These are phyloP conservation scores for Numenius phaeopus DNA, from an alignment of 2,797 vertebrate species.

Conservation along the genomic window DNA sequence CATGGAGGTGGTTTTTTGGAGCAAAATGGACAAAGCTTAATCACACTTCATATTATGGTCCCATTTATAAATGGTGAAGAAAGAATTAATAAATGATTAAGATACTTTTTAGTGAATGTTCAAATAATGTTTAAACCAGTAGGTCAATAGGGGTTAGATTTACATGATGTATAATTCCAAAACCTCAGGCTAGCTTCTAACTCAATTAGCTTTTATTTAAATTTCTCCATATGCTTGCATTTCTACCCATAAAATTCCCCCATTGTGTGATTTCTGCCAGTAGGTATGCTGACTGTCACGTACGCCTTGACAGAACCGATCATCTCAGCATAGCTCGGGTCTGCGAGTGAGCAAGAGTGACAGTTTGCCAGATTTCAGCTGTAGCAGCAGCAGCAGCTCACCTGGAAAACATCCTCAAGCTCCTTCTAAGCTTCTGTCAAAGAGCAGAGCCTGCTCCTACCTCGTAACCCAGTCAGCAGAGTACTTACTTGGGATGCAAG, in stretches of 20 bases:
- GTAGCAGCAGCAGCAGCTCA: background rate
- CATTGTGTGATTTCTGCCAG: background rate
- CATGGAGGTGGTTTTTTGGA: background rate
- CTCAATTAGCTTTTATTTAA: background rate
- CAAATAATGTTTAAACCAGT: background rate
- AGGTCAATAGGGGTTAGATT: background rate
- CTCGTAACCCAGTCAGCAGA: background rate
- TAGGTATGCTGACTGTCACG: background rate
- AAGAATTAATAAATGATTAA: conserved; percentile 1
- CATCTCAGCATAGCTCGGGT: background rate
- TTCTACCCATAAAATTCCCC: background rate
- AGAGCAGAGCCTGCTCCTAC: background rate
- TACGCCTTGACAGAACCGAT: background rate
- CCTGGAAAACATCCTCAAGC: background rate
- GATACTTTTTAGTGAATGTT: background rate
- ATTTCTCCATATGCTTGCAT: background rate
- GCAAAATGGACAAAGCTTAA: background rate
- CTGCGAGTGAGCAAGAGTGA: fast-evolving
- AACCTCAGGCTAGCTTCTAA: background rate
- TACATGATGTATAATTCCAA: background rate
- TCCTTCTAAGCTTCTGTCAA: background rate
- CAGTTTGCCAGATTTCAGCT: background rate
- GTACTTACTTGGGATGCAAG: background rate
- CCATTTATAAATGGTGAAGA: background rate
- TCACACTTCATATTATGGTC: background rate